Conservation (phyloP, 92 coral and sea anemone genomes). For the Palythoa heliodiscus region DNA sequence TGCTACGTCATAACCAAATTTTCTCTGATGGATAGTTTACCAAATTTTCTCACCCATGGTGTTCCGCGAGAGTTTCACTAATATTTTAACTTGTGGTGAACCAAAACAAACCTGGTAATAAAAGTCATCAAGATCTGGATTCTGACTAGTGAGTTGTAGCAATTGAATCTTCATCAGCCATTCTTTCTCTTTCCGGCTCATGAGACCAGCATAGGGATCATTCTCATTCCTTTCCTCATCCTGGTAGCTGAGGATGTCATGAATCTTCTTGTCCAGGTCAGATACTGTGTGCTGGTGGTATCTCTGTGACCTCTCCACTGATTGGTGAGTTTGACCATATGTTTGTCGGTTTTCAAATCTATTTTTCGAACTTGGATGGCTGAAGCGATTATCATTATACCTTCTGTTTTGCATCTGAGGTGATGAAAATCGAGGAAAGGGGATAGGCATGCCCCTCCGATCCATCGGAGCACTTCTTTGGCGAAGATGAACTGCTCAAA, state of each 20-base stretch:
- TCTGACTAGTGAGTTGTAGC: slow-evolving; percentile 85
- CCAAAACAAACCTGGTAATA: slow-evolving; percentile 81
- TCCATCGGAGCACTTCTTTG: slow-evolving; percentile 56
- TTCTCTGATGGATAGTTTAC: too few species aligned
- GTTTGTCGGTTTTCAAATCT: slow-evolving; percentile 60
- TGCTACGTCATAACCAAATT: too few species aligned
- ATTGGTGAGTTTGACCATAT: slow-evolving; percentile 14
- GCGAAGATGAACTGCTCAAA: slow-evolving; percentile 65
- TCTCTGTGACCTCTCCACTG: slow-evolving; percentile 47
- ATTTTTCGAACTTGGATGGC: slow-evolving; percentile 34
- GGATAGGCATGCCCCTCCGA: slow-evolving; percentile 64
- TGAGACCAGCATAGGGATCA: slow-evolving; percentile 88
- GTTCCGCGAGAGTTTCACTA: too few species aligned
- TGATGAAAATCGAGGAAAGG: slow-evolving; percentile 74
- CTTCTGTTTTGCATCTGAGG: slow-evolving; percentile 75
- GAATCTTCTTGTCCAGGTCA: slow-evolving; percentile 85
- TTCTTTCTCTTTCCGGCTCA: slow-evolving; percentile 96
- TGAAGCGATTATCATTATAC: slow-evolving; percentile 45
- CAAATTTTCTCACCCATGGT: too few species aligned
- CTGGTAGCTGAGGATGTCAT: slow-evolving; percentile 60
- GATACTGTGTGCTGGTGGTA: slow-evolving; percentile 63
- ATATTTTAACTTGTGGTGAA: background rate
- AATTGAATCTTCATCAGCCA: slow-evolving; percentile 97
- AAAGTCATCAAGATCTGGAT: slow-evolving; percentile 90
- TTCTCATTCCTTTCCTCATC: slow-evolving; percentile 58